Percentiles rank a stretch among this genome's conserved stretches.
These are phyloP conservation scores for Leucosticte australis DNA, from an alignment of 2,113 vertebrate species.

Conservation along the genomic window DNA sequence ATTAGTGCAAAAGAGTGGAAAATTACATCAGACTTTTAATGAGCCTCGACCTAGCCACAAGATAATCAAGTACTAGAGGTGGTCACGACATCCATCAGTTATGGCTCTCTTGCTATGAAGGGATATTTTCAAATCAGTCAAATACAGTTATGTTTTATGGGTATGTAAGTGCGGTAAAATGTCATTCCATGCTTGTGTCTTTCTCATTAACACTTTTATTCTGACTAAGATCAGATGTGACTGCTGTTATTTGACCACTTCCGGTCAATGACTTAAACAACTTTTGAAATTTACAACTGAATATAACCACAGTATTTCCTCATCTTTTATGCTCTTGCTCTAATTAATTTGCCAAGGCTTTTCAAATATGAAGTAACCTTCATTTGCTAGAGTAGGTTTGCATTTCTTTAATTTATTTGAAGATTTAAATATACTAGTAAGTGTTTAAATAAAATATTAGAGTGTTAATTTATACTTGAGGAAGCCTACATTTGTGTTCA, in stretches of 20 bases:
- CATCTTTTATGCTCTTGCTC: neutral
- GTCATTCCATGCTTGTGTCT: neutral
- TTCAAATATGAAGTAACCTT: neutral
- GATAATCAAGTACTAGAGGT: neutral
- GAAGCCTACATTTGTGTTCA: neutral
- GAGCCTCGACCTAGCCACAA: neutral
- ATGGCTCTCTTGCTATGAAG: neutral
- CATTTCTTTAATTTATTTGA: neutral
- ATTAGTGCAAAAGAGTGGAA: slow-evolving; percentile 1
- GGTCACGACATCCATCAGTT: neutral
- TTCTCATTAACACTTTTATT: neutral
- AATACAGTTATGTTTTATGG: neutral
- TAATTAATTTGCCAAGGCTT: neutral
- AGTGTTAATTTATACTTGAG: neutral
- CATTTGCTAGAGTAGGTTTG: neutral
- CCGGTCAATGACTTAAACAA: neutral
- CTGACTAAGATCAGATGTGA: neutral
- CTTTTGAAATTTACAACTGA: neutral
- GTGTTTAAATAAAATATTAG: neutral
- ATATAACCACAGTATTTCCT: neutral
- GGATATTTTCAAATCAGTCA: slow-evolving; percentile 7
- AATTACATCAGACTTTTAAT: slow-evolving; percentile 18
- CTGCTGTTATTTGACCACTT: neutral
- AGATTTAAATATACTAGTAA: neutral
- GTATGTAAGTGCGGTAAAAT: neutral